Evolutionary conservation across 2,113 vertebrate species (phyloP).

Genomic region (Pseudorectes ferrugineus): DNA sequence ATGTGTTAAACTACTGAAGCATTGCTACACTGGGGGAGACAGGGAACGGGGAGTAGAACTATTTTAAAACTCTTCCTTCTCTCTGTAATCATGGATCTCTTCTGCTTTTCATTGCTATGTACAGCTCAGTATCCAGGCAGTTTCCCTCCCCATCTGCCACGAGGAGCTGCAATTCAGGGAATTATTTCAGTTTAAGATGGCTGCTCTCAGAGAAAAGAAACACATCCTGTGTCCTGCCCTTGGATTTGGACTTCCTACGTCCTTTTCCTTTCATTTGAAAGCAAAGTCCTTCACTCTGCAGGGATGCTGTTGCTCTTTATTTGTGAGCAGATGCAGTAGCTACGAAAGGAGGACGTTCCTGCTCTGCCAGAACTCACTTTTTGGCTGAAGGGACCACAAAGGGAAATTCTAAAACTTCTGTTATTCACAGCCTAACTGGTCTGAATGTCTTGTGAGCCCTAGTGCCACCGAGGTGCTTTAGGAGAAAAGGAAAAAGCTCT

Average conservation of each 20-base stretch:
- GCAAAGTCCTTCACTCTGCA: neutral
- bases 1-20: neutral
- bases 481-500: neutral
- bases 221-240: neutral
- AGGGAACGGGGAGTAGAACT: neutral
- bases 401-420: neutral
- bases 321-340: neutral
- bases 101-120: neutral
- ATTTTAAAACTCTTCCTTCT: neutral
- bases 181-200: neutral
- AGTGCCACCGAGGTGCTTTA: neutral
- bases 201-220: neutral
- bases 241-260: neutral
- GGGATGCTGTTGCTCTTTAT: neutral
- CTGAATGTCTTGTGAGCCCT: neutral
- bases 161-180: neutral
- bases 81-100: neutral
- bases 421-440: neutral
- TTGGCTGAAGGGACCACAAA: neutral
- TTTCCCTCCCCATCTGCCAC: neutral
- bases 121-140: slow-evolving; percentile 17
- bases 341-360: neutral
- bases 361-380: neutral
- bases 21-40: neutral
- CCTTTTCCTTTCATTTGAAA: neutral